Conservation (phyloP, 2,113 vertebrate species). For the Pelobates fuscus region DNA sequence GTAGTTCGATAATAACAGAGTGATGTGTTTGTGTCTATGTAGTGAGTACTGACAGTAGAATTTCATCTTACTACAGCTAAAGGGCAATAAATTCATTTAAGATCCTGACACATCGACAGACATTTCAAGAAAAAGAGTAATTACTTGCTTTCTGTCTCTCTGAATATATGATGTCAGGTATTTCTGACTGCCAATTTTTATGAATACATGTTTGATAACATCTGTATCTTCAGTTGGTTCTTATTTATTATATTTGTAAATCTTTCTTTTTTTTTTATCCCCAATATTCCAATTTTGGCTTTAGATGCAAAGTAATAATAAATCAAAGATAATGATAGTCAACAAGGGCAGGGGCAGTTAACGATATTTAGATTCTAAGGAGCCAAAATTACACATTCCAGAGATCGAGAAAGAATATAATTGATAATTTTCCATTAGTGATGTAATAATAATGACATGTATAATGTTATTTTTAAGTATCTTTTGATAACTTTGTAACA, state of each 20-base stretch:
- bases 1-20: slow-evolving; percentile 50
- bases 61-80: slow-evolving; percentile 60
- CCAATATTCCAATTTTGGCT: neutral
- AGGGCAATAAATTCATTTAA: slow-evolving; percentile 67
- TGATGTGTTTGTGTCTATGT: slow-evolving; percentile 53
- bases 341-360: no score
- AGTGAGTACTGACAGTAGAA: slow-evolving; percentile 60
- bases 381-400: no score
- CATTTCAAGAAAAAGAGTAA: slow-evolving; percentile 64
- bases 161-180: slow-evolving; percentile 60
- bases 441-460: no score
- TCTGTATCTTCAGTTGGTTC: slow-evolving; percentile 41
- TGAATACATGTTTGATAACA: slow-evolving; percentile 51
- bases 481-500: no score
- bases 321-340: no score
- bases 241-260: slow-evolving; percentile 57
- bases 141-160: slow-evolving; percentile 65
- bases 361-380: no score
- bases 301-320: no score
- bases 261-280: slow-evolving; percentile 32
- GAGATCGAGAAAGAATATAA: no score
- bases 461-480: no score
- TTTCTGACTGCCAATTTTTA: slow-evolving; percentile 46
- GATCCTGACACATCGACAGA: slow-evolving; percentile 62
- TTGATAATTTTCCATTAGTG: no score